Evolutionary conservation across 2,113 vertebrate species (phyloP).

Genomic region (Gnathonemus longibarbis): DNA sequence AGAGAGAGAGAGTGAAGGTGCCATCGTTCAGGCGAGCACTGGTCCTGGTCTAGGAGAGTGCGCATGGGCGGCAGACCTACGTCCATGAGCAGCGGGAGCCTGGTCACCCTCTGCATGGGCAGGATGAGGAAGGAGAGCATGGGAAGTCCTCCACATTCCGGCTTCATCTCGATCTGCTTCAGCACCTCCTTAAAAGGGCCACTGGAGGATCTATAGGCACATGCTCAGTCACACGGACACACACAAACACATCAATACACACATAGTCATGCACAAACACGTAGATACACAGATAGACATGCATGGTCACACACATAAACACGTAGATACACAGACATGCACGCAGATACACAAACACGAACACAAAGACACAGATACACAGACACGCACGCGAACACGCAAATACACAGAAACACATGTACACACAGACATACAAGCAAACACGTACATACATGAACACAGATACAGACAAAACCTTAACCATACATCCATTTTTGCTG

Average conservation of each 20-base stretch:
- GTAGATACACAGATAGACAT: not conserved
- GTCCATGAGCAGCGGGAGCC: conserved; percentile 86
- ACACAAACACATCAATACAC: not conserved
- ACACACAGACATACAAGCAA: too few relatives aligned
- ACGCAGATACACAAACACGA: too few relatives aligned
- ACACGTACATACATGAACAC: too few relatives aligned
- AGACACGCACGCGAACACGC: not conserved
- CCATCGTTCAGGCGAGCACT: not conserved
- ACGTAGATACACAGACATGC: not conserved
- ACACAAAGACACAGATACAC: too few relatives aligned
- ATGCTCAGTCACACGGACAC: not conserved
- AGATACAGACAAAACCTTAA: not conserved
- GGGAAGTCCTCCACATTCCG: conserved; percentile 78
- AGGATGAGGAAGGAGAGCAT: conserved; percentile 95
- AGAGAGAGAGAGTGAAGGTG: conserved; percentile 4
- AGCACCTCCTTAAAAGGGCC: conserved; percentile 75
- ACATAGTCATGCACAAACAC: not conserved
- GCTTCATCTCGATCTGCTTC: conserved; percentile 73
- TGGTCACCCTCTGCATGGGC: conserved; percentile 94
- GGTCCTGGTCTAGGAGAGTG: too few relatives aligned
- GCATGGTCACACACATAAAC: too few relatives aligned
- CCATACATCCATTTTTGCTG: not conserved
- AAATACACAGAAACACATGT: not conserved
- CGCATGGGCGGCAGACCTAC: conserved; percentile 58
- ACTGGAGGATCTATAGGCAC: conserved; percentile 52